Base-by-base conservation (phyloP, 2,113 vertebrate species). In the Sarotherodon lohbergeri region DNA sequence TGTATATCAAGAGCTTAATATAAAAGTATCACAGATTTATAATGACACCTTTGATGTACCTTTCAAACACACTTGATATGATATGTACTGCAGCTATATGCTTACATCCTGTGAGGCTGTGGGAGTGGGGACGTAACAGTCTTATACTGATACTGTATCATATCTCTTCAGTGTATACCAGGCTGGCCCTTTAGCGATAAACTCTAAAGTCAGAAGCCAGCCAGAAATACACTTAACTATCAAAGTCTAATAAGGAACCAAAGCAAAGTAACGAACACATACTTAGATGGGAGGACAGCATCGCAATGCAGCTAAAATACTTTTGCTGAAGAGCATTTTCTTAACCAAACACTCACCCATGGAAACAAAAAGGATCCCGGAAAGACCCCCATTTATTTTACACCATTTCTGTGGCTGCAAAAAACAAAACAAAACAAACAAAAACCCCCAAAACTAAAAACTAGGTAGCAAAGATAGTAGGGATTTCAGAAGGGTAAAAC, bases 1-100 rank as follows among this genome's bases (percentile, higher is more conserved):
- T 68, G 63, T 41, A 68, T 68, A 41, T 22, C 63, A 68, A 68
- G 63, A 41, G 63, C 22, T 68, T 68, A 5, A 19, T 68, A 68
- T 39, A 17, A 73, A 46, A 17, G 39, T 11, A 50, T 29, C 41
- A 76, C 22, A 5, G 71, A 48, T 48, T 48, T 76, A 17, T 76
- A 76, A 7, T 48, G 14, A 27, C 19, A 46, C 34, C 34, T 48
- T 10, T 19, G 61, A 66, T 27, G 0, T 19, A 48, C 13, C 41
- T 73, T 71, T 71, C 13, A 71, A 71, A 43, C 39, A 43, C 7
- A 27, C n/a, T 41, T 5, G 4, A 36, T 36, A 36, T 24, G 36
- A 52, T 54, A 5, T 80, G 50, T 13, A 32, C 32, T 80, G 7
- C 5, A 39, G 29, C 12, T 5, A 16, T 22, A 55, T 55, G 32